These are phyloP conservation scores for Eudyptes chrysolophus DNA, from an alignment of 2,113 vertebrate species.

Conservation along the genomic window DNA sequence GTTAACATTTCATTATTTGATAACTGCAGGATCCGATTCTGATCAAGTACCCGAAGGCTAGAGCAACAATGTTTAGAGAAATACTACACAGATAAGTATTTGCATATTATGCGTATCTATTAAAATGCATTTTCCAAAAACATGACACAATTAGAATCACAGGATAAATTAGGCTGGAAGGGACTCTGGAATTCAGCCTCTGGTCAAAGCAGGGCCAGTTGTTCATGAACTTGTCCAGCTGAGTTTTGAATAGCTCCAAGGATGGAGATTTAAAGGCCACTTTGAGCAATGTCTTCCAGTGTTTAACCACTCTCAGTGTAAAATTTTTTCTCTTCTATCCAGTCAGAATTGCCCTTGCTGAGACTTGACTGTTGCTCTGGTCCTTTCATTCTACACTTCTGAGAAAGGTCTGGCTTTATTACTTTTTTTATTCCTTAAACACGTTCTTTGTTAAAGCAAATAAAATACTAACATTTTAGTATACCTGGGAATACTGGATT, in stretches of 20 bases:
- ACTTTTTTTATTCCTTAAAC: neutral
- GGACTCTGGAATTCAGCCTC: neutral
- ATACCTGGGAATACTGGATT: neutral
- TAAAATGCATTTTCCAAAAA: neutral
- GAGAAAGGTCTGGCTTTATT: neutral
- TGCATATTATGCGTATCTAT: neutral
- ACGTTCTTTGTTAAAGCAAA: neutral
- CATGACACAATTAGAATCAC: neutral
- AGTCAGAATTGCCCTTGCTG: neutral
- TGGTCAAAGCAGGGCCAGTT: neutral
- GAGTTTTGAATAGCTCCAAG: neutral
- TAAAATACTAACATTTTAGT: neutral
- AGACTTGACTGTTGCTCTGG: neutral
- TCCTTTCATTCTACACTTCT: neutral
- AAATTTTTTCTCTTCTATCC: neutral
- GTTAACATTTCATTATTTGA: neutral
- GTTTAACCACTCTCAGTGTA: neutral
- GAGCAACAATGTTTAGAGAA: neutral
- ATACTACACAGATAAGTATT: neutral
- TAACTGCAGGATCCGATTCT: neutral
- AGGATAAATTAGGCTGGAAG: neutral
- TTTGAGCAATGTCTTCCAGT: neutral
- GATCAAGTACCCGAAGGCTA: neutral
- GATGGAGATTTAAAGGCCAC: neutral
- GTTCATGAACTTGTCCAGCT: neutral